Evolutionary conservation across 2,113 vertebrate species (phyloP).

Genomic region (Casuarius casuarius): DNA sequence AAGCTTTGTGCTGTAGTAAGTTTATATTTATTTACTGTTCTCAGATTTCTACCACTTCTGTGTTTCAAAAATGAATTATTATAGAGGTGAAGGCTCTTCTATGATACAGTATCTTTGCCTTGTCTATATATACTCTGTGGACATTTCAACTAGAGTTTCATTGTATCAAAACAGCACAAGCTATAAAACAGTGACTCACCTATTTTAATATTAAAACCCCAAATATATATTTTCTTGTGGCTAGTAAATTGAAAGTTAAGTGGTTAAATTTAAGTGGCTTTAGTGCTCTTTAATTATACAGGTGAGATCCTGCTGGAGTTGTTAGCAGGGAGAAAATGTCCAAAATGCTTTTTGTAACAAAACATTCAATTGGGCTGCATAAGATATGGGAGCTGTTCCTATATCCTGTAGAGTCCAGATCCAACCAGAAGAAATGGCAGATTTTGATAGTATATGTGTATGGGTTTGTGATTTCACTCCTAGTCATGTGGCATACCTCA

Average conservation of each 20-base stretch:
- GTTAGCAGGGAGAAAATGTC: not conserved
- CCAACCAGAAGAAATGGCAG: not conserved
- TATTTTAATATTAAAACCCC: not conserved
- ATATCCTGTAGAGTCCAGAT: not conserved
- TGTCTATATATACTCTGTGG: not conserved
- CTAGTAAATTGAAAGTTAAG: not conserved
- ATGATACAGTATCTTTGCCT: not conserved
- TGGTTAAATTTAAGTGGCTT: not conserved
- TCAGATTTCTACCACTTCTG: slow-evolving; percentile 6
- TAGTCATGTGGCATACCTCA: not conserved
- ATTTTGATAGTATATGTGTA: not conserved
- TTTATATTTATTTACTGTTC: slow-evolving; percentile 34
- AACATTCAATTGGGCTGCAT: not conserved
- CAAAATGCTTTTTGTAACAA: not conserved
- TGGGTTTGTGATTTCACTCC: not conserved
- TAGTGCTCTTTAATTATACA: not conserved
- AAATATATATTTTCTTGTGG: not conserved
- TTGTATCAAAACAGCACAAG: not conserved
- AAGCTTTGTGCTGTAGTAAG: not conserved
- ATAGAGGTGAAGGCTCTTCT: not conserved
- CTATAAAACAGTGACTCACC: not conserved
- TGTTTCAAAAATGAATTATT: slow-evolving; percentile 50
- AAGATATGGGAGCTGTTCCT: not conserved
- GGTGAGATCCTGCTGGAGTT: not conserved
- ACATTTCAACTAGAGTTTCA: not conserved